Evolutionary conservation across 1,140 invertebrate species (phyloP).

Genomic region (Calephelis nemesis): DNA sequence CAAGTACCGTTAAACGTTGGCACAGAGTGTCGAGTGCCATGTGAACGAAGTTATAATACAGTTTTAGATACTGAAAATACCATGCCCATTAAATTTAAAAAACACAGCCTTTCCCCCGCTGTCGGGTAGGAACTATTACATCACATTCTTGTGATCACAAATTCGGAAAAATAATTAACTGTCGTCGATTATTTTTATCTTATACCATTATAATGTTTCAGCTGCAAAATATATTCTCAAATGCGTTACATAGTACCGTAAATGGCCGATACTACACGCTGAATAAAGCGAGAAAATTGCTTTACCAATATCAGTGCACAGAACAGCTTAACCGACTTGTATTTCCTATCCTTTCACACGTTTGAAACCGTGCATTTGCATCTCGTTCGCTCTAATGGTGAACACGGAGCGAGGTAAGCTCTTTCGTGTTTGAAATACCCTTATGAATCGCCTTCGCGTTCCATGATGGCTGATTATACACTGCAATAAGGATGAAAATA

Average conservation of each 20-base stretch:
- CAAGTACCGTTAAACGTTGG: no score
- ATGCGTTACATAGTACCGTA: constrained; percentile 54
- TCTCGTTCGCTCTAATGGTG: constrained; percentile 40
- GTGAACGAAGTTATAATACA: no score
- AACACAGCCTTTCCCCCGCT: no score
- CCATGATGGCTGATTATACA: constrained; percentile 77
- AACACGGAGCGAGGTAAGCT: constrained; percentile 56
- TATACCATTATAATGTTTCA: constrained; percentile 39
- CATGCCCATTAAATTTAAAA: no score
- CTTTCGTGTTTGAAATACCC: constrained; percentile 44
- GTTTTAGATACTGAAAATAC: no score
- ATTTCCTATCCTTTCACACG: constrained; percentile 45
- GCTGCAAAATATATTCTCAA: constrained; percentile 43
- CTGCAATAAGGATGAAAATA: constrained; percentile 61
- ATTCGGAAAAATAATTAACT: constrained; percentile 37
- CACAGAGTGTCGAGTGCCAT: no score
- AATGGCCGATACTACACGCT: constrained; percentile 38
- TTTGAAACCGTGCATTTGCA: constrained; percentile 18
- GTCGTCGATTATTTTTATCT: constrained; percentile 46
- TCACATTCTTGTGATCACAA: constrained; percentile 25
- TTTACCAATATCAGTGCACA: constrained; percentile 36
- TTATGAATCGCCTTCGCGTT: constrained; percentile 60
- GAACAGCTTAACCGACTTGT: constrained; percentile 50
- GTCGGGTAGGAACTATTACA: no score
- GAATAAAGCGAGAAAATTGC: constrained; percentile 73